Conservation (phyloP, 2,888 invertebrate genomes). For the Ophion obscuratus region DNA sequence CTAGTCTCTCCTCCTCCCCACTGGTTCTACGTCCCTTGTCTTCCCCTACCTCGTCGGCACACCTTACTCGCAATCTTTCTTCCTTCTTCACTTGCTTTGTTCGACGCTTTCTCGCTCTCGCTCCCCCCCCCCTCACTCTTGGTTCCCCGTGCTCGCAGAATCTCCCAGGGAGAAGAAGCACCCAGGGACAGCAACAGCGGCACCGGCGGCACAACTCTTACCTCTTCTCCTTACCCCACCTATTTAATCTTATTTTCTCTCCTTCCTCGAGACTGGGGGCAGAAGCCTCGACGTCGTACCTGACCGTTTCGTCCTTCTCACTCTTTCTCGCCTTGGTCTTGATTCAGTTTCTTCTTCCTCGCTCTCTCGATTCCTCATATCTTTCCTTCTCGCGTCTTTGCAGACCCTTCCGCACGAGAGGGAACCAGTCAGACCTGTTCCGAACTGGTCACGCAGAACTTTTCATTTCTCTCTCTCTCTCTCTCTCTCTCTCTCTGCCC, state of each 20-base stretch:
- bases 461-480: slow-evolving; percentile 76
- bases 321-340: slow-evolving; percentile 31
- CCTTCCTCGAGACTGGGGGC: slow-evolving; percentile 40
- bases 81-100: slow-evolving; percentile 3
- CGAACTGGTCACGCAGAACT: slow-evolving; percentile 79
- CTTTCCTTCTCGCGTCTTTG: slow-evolving; percentile 28
- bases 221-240: slow-evolving; percentile 48
- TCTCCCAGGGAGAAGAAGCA: slow-evolving; percentile 58
- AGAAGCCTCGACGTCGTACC: slow-evolving; percentile 33
- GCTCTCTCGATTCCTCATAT: slow-evolving; percentile 39
- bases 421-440: slow-evolving; percentile 68
- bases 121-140: slow-evolving; percentile 34
- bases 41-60: slow-evolving; percentile 28
- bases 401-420: slow-evolving; percentile 51
- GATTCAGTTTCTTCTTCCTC: slow-evolving; percentile 9
- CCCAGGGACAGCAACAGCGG: slow-evolving; percentile 51
- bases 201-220: slow-evolving; percentile 45
- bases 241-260: slow-evolving; percentile 65
- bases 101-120: slow-evolving; percentile 5
- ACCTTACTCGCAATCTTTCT: slow-evolving; percentile 41
- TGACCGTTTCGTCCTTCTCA: slow-evolving; percentile 47
- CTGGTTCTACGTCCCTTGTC: slow-evolving; percentile 46
- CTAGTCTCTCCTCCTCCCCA: slow-evolving; percentile 44
- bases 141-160: neutral
- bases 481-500: slow-evolving; percentile 56